Percentiles rank a stretch among this genome's conserved stretches.
Evolutionary conservation across 2,797 vertebrate species (phyloP).

Genomic region (Notolepis coatsorum): DNA sequence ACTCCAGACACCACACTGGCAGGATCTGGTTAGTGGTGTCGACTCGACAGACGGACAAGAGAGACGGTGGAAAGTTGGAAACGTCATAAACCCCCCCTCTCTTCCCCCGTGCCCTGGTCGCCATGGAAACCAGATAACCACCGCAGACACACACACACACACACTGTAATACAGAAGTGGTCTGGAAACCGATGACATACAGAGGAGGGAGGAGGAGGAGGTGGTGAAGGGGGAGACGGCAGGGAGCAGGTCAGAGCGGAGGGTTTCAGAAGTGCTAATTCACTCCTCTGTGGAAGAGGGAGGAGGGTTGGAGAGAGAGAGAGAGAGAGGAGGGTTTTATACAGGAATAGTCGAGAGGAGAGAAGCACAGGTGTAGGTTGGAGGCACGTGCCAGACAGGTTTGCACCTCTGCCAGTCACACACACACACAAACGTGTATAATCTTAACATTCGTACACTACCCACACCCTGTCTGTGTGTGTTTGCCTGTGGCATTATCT

Average conservation of each 20-base stretch:
- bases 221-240: slow-evolving; percentile 46
- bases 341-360: too few species aligned
- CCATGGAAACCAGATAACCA: slow-evolving; percentile 55
- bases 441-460: slow-evolving; percentile 12
- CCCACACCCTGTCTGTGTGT: slow-evolving; percentile 61
- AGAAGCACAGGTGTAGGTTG: not conserved
- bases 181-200: slow-evolving; percentile 43
- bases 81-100: slow-evolving; percentile 31
- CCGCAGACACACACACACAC: slow-evolving; percentile 28
- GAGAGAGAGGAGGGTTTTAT: too few species aligned
- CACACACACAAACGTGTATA: slow-evolving; percentile 41
- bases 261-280: slow-evolving; percentile 45
- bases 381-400: slow-evolving; percentile 19
- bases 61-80: too few species aligned
- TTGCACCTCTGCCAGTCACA: slow-evolving; percentile 36
- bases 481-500: slow-evolving; percentile 43
- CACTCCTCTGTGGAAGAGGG: slow-evolving; percentile 1
- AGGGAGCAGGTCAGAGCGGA: slow-evolving; percentile 55
- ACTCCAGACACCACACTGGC: slow-evolving; percentile 49
- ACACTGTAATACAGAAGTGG: slow-evolving; percentile 56
- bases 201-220: slow-evolving; percentile 57
- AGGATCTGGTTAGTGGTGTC: slow-evolving; percentile 52
- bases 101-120: slow-evolving; percentile 17
- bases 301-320: not conserved
- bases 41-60: slow-evolving; percentile 35